Evolutionary conservation across 1,140 invertebrate species (phyloP).

Genomic region (Holcopasites calliopsidis): DNA sequence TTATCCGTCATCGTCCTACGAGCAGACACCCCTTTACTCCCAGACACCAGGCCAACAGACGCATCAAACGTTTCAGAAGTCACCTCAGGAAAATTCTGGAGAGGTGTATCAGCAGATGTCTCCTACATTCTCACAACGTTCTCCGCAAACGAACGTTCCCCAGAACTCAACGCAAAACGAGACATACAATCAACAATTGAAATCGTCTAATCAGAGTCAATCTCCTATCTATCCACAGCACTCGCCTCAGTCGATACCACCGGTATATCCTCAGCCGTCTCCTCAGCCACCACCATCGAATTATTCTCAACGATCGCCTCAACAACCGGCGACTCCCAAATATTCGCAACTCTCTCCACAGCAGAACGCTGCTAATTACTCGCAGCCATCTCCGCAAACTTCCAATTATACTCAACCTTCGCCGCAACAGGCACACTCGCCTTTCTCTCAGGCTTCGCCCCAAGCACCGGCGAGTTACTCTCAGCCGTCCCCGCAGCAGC

Average conservation of each 20-base stretch:
- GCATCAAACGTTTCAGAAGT: conserved; percentile 68
- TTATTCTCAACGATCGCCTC: conserved; percentile 69
- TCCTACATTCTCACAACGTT: conserved; percentile 60
- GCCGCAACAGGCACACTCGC: conserved; percentile 64
- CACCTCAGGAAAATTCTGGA: conserved; percentile 59
- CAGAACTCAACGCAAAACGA: conserved; percentile 50
- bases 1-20: conserved; percentile 73
- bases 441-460: conserved; percentile 71
- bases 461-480: conserved; percentile 65
- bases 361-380: conserved; percentile 61
- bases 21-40: conserved; percentile 69
- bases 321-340: conserved; percentile 61
- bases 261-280: conserved; percentile 64
- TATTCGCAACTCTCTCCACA: conserved; percentile 71
- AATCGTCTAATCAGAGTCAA: conserved; percentile 44
- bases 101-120: conserved; percentile 61
- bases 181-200: conserved; percentile 40
- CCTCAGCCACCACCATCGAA: conserved; percentile 61
- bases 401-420: conserved; percentile 63
- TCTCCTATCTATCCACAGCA: conserved; percentile 70
- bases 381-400: conserved; percentile 64
- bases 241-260: conserved; percentile 69
- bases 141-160: conserved; percentile 58
- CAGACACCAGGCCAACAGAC: conserved; percentile 62
- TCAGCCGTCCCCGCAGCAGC: conserved; percentile 64